These are phyloP conservation scores for Artibeus jamaicensis DNA, from an alignment of 2,797 vertebrate genomes.

Conservation along the genomic window DNA sequence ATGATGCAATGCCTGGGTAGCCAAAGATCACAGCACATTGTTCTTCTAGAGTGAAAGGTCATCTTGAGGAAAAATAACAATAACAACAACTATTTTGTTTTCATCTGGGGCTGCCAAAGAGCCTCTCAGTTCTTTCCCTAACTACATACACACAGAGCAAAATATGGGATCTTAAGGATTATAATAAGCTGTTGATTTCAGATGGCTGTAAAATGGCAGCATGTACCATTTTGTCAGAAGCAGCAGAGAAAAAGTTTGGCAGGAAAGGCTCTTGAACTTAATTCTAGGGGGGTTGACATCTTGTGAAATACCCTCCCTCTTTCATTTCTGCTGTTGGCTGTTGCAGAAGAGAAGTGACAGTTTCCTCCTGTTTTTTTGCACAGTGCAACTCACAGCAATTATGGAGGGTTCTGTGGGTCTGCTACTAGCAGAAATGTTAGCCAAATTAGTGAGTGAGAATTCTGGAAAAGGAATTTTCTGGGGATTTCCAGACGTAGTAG, in stretches of 20 bases:
- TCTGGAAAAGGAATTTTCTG: not conserved
- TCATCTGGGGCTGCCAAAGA: not conserved
- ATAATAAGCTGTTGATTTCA: not conserved
- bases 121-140: not conserved
- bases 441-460: not conserved
- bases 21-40: slow-evolving; percentile 55
- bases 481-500: slow-evolving; percentile 24
- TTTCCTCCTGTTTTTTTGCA: not conserved
- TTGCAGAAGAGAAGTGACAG: not conserved
- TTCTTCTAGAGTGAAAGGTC: slow-evolving; percentile 28
- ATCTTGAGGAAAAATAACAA: slow-evolving; percentile 37
- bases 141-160: not conserved
- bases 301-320: not conserved
- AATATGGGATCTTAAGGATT: not conserved
- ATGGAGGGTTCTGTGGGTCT: not conserved
- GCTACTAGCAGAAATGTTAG: not conserved
- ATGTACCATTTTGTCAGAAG: not conserved
- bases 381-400: not conserved
- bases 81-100: slow-evolving; percentile 27
- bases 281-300: not conserved
- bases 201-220: not conserved
- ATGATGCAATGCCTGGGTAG: slow-evolving; percentile 24
- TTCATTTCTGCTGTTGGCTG: not conserved
- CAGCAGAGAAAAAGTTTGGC: not conserved
- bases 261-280: slow-evolving; percentile 8